phyloP scores from a whole-genome alignment of 1,140 invertebrate genomes.

The Heterodera carotae region DNA sequence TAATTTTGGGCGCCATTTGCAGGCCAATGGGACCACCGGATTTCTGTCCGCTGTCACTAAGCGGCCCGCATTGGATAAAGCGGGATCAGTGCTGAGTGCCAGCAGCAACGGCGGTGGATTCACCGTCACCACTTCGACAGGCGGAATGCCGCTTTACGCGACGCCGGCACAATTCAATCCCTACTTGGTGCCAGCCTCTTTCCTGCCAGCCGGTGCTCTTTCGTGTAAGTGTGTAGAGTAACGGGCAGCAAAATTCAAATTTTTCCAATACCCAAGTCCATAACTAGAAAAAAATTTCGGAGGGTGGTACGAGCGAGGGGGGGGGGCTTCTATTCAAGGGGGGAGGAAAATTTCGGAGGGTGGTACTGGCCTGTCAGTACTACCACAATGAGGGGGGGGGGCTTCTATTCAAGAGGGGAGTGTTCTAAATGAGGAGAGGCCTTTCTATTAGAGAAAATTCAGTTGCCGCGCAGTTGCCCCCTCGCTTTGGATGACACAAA shows the following conservation, averaged over 20 bases:
- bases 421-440: too few relatives aligned
- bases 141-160: constrained; percentile 26
- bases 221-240: constrained; percentile 3
- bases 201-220: constrained; percentile 28
- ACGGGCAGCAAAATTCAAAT: too few relatives aligned
- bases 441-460: neutral
- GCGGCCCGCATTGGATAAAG: constrained; percentile 15
- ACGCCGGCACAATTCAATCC: constrained; percentile 30
- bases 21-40: constrained; percentile 21
- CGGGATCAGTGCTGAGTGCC: neutral
- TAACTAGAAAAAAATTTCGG: too few relatives aligned
- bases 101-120: neutral
- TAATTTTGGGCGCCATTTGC: neutral
- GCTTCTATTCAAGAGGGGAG: too few relatives aligned
- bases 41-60: constrained; percentile 17
- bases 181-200: constrained; percentile 24
- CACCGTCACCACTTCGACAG: neutral
- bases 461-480: constrained; percentile 18
- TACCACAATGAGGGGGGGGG: too few relatives aligned
- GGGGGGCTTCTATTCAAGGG: too few relatives aligned
- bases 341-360: too few relatives aligned
- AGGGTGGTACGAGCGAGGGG: too few relatives aligned
- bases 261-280: too few relatives aligned
- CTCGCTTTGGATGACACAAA: constrained; percentile 13
- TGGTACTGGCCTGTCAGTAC: too few relatives aligned